Conservation (phyloP, 2,113 vertebrate genomes). For the Tympanuchus pallidicinctus region DNA sequence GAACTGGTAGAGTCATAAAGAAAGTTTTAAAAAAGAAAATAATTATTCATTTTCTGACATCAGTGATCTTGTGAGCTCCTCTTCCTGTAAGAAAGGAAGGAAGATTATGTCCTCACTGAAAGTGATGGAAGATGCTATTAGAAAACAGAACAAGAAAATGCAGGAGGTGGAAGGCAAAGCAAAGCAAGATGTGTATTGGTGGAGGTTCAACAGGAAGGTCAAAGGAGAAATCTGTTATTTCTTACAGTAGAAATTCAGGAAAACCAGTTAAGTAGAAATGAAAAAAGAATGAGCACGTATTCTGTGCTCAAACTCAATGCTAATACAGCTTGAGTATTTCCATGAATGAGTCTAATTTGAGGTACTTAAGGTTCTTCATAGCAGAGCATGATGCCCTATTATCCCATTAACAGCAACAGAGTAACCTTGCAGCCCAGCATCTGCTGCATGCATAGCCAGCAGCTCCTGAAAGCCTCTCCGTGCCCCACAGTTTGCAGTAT, state of each 20-base stretch:
- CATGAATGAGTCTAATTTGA: background rate
- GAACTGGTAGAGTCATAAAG: background rate
- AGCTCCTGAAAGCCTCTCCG: background rate
- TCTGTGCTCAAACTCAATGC: background rate
- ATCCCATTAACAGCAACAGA: background rate
- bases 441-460: background rate
- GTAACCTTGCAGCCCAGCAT: background rate
- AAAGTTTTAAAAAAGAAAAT: too few relatives aligned
- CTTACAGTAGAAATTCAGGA: background rate
- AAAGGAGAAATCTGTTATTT: background rate
- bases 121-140: background rate
- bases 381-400: background rate
- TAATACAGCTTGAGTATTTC: background rate
- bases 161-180: background rate
- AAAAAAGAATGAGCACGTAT: background rate
- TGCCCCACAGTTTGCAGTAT: background rate
- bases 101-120: background rate
- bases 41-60: too few relatives aligned
- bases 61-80: too few relatives aligned
- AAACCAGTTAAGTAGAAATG: background rate
- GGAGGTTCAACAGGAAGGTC: background rate
- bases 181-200: background rate
- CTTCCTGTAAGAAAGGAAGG: too few relatives aligned
- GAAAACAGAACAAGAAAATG: background rate
- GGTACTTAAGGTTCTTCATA: background rate